phyloP scores from a whole-genome alignment of 2,797 vertebrate species.

The Microhierax caerulescens region DNA sequence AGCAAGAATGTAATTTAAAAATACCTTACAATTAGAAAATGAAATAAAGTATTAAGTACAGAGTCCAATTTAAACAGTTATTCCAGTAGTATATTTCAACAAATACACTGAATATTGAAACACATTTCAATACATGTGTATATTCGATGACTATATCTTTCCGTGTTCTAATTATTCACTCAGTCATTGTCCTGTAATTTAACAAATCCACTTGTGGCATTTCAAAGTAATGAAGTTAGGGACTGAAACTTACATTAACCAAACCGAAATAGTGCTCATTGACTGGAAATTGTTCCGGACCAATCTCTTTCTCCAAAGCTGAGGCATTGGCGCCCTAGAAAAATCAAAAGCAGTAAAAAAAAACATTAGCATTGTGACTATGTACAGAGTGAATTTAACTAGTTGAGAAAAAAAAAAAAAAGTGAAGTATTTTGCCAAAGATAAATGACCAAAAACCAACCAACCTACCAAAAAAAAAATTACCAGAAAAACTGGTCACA shows the following conservation, averaged over 20 bases:
- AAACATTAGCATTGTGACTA: not conserved
- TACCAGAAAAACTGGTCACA: not conserved
- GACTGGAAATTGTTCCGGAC: conserved; percentile 98
- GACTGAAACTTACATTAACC: conserved; percentile 89
- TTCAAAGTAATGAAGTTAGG: not conserved
- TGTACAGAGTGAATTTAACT: not conserved
- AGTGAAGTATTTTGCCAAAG: not conserved
- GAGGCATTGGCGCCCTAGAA: conserved; percentile 98
- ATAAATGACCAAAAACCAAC: not conserved
- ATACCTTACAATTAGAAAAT: not conserved
- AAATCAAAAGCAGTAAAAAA: conserved; percentile 8
- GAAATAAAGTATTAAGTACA: not conserved
- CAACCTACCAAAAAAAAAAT: not conserved
- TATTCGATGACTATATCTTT: not conserved
- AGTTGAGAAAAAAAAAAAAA: not conserved
- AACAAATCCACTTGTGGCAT: not conserved
- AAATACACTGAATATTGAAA: not conserved
- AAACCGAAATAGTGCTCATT: conserved; percentile 99
- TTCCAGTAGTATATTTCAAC: not conserved
- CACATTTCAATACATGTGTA: not conserved
- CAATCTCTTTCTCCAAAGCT: conserved; percentile 99
- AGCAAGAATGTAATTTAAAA: not conserved
- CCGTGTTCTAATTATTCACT: not conserved
- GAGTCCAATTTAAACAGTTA: not conserved
- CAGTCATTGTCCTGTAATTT: not conserved